Base-by-base conservation (phyloP, 2,113 vertebrate genomes). In the Urocolius indicus region DNA sequence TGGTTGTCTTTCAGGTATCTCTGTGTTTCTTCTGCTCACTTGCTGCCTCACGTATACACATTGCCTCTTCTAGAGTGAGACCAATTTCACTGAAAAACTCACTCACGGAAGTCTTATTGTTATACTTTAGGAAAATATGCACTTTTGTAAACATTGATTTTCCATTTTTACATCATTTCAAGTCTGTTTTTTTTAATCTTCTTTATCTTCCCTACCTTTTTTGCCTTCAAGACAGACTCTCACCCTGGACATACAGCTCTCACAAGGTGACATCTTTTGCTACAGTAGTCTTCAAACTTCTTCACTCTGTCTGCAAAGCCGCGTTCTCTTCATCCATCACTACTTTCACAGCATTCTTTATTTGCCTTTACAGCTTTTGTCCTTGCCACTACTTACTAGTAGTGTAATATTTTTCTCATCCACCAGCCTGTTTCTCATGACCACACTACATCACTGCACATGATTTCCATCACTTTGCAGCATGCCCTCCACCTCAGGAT, bases 401-500 rank as follows among this genome's bases (percentile, higher is more conserved):
- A 66, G 5, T 52, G 24, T 2, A 55, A 21, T 32, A 45, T 29
- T 54, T 7, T 48, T 34, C 29, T 72, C 41, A 85, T 45, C 13
- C 1, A 3, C 34, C 41, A 68, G 13, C 5, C 12, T 51, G 16
- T 16, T 84, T 85, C 52, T 73, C 15, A 52, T 2, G 30, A 36
- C 41, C 24, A 61, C 14, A 65, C 1, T 6, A 36, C 26, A 74
- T 3, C 3, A 2, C 12, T 22, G n/a, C 41, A 49, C 16, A 52
- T 0, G 15, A 5, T 30, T 51, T 80, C 38, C 72, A 81, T 36
- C 73, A 58, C 41, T 48, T 65, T 61, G n/a, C 30, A 87, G 52
- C 34, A 17, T 1, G n/a, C 6, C 14, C 18, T 10, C 24, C 2
- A 0, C 49, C 8, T n/a, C 51, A 62, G 32, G 22, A 78, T 24